Percentiles rank a stretch among this genome's conserved stretches.
Evolutionary conservation across 2,113 vertebrate species (phyloP).

Genomic region (Nettapus auritus): DNA sequence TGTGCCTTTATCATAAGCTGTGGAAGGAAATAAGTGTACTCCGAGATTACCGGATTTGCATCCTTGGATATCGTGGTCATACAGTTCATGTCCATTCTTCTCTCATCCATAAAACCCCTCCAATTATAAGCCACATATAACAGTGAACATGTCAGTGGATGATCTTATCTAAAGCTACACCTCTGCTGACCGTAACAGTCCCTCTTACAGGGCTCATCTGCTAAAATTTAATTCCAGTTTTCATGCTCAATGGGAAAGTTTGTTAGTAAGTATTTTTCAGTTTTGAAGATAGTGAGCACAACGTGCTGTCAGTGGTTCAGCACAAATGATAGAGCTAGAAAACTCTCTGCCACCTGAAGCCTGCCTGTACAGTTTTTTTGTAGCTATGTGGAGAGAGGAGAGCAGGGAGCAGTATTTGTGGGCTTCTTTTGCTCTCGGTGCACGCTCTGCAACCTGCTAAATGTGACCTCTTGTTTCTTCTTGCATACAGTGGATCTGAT

Average conservation of each 20-base stretch:
- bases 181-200: background rate
- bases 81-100: background rate
- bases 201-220: background rate
- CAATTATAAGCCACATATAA: background rate
- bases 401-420: background rate
- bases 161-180: background rate
- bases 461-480: background rate
- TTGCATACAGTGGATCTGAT: background rate
- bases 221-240: background rate
- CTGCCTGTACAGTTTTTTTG: background rate
- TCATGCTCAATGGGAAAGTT: background rate
- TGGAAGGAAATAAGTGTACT: background rate
- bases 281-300: background rate
- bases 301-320: background rate
- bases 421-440: background rate
- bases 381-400: accelerated
- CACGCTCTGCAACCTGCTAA: background rate
- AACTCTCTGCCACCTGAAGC: background rate
- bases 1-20: background rate
- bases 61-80: background rate
- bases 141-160: background rate
- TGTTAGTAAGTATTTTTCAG: background rate
- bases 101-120: background rate
- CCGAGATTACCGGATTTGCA: background rate
- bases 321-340: background rate